A percentile compares a stretch with the other conserved stretches of the same genome.
Conservation (phyloP, 1,140 invertebrate genomes). For the Araneus ventricosus region DNA sequence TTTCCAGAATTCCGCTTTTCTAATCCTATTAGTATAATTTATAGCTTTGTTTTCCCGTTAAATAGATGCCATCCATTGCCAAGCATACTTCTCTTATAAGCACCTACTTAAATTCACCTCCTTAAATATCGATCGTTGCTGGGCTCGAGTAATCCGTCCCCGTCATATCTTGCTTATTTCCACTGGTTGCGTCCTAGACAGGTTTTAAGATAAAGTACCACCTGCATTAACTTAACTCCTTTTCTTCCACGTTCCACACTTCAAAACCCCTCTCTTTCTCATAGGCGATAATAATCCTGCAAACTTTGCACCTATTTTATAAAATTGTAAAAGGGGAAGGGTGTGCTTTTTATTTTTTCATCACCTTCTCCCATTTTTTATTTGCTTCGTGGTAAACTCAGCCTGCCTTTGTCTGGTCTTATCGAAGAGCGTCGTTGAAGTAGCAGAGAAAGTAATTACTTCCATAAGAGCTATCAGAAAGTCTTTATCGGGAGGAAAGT, state of each 20-base stretch:
- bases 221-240: neutral
- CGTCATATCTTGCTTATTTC: conserved; percentile 12
- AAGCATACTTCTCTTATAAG: too few species aligned
- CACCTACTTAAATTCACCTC: neutral
- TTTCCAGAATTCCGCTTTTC: too few species aligned
- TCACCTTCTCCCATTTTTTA: neutral
- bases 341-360: neutral
- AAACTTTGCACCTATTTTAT: conserved; percentile 38
- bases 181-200: conserved; percentile 2
- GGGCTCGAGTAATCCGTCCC: conserved; percentile 18
- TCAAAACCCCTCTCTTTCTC: neutral
- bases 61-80: too few species aligned
- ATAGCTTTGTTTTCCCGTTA: too few species aligned
- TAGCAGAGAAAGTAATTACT: conserved; percentile 55
- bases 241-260: neutral
- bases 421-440: conserved; percentile 4
- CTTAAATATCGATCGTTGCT: neutral
- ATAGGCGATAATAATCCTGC: neutral
- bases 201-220: conserved; percentile 29
- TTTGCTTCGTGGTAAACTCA: neutral
- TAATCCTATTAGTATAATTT: too few species aligned
- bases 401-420: conserved; percentile 32
- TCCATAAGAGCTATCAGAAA: conserved; percentile 48
- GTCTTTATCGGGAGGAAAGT: conserved; percentile 17
- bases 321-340: neutral